phyloP scores from a whole-genome alignment of 2,888 invertebrate species.

The Melinopterus prodromus region DNA sequence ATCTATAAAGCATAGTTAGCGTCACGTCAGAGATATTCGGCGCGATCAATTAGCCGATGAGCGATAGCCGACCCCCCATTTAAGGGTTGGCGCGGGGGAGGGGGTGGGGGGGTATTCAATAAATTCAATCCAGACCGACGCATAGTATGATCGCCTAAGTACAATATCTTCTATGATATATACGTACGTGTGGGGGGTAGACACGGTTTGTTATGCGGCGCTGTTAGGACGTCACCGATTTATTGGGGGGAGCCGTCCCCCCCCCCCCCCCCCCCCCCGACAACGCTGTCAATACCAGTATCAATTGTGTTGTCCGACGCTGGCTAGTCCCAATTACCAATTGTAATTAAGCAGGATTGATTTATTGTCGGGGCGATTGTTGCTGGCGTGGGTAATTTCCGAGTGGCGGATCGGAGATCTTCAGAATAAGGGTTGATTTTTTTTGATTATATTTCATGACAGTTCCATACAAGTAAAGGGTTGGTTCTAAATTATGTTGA shows the following conservation, averaged over 20 bases:
- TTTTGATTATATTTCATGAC: no score
- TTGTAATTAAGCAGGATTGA: background rate
- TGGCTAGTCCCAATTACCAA: background rate
- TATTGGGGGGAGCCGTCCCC: background rate
- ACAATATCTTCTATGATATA: background rate
- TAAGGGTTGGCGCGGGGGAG: background rate
- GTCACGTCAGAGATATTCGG: background rate
- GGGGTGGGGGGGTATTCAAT: background rate
- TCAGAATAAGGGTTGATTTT: no score
- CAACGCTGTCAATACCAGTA: background rate
- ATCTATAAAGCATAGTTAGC: conserved; percentile 4
- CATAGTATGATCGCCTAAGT: background rate
- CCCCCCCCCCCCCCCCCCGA: background rate
- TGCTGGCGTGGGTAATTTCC: background rate
- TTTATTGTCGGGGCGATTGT: background rate
- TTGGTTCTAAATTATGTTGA: no score
- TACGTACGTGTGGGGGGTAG: background rate
- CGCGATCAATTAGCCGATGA: background rate
- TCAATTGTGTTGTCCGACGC: background rate
- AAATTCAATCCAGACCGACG: background rate
- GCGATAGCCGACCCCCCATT: conserved; percentile 4
- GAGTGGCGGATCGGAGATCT: background rate
- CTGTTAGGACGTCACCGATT: background rate
- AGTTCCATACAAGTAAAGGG: no score
- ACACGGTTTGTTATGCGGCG: background rate